These are phyloP conservation scores for Plebejus melissa DNA, from an alignment of 2,888 invertebrate species.

Conservation along the genomic window DNA sequence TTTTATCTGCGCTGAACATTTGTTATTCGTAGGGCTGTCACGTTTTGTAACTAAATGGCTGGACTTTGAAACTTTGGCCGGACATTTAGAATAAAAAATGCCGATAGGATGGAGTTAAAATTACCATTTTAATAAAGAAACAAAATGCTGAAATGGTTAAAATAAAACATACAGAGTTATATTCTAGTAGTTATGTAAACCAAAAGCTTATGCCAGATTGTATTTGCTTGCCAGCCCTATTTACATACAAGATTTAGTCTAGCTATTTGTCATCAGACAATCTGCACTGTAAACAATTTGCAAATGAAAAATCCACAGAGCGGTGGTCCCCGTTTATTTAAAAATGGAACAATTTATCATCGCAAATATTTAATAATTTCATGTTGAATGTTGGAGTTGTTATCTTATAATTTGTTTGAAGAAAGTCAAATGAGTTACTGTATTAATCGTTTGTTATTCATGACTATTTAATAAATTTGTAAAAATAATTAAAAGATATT, in stretches of 20 bases:
- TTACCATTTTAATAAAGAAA: background rate
- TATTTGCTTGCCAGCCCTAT: background rate
- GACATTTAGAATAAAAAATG: background rate
- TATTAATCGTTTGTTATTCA: background rate
- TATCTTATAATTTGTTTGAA: background rate
- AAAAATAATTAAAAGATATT: background rate
- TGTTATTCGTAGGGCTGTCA: background rate
- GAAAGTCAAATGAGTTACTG: background rate
- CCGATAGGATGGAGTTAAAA: background rate
- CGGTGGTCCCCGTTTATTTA: background rate
- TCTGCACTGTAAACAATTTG: constrained; percentile 23
- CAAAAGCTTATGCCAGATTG: background rate
- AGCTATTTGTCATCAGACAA: constrained; percentile 23
- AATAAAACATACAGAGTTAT: background rate
- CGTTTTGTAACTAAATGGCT: background rate
- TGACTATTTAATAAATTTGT: too few species aligned
- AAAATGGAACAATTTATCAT: constrained; percentile 21
- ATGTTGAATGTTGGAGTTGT: background rate
- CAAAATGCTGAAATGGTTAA: background rate
- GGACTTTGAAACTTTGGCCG: background rate
- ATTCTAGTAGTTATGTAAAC: background rate
- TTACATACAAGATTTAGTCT: constrained; percentile 25
- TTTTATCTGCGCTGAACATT: constrained; percentile 13
- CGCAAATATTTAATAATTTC: constrained; percentile 14
- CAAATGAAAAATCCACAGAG: constrained; percentile 22